These are phyloP conservation scores for Hippocampus zosterae DNA, from an alignment of 2,113 vertebrate genomes.

Conservation along the genomic window DNA sequence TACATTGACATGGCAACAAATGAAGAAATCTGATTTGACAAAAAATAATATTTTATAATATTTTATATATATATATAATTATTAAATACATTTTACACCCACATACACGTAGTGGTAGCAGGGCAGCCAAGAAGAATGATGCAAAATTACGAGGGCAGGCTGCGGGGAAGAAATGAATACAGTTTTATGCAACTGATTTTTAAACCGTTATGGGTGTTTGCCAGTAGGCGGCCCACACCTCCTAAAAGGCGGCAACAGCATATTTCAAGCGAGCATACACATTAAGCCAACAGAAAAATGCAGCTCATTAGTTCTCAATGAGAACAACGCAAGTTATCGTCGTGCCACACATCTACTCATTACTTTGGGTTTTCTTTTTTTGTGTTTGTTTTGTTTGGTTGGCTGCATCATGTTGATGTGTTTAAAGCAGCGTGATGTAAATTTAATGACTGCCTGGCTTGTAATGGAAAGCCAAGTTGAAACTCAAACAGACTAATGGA, in stretches of 20 bases:
- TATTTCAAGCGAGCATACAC: not conserved
- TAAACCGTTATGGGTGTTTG: too few relatives aligned
- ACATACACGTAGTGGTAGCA: too few relatives aligned
- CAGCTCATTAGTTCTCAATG: constrained; percentile 65
- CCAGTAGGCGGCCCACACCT: not conserved
- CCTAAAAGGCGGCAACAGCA: constrained; percentile 11
- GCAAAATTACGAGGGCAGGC: too few relatives aligned
- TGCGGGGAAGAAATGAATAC: not conserved
- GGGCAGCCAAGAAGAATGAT: too few relatives aligned
- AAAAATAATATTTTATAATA: too few relatives aligned
- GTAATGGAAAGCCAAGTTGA: not conserved
- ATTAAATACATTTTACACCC: too few relatives aligned
- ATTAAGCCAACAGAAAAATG: not conserved
- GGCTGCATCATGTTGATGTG: constrained; percentile 76
- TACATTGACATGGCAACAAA: too few relatives aligned
- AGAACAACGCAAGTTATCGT: constrained; percentile 56
- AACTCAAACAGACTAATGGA: not conserved
- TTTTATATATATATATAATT: too few relatives aligned
- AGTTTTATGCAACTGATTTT: not conserved
- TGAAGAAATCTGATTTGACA: too few relatives aligned
- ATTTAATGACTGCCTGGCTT: not conserved
- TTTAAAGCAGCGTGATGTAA: constrained; percentile 16
- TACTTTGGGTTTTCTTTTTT: not conserved
- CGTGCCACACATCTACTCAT: not conserved
- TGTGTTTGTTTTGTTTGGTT: not conserved